phyloP scores from a whole-genome alignment of 2,113 vertebrate genomes.

The Boleophthalmus pectinirostris region DNA sequence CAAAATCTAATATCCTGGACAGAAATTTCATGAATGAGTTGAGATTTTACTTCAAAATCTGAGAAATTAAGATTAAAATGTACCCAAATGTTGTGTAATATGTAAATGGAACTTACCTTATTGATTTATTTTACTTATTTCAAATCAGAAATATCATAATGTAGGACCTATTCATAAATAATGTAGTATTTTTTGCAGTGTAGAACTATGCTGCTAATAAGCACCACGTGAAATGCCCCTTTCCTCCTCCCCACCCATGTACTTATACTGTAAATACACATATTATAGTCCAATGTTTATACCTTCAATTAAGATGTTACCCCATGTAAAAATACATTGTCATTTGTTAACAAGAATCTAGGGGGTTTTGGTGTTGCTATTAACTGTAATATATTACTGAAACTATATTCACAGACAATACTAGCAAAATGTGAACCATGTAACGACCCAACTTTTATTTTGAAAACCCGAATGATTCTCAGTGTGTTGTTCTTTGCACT shows the following conservation, averaged over 20 bases:
- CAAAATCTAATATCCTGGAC: not conserved
- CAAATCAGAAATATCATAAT: no score
- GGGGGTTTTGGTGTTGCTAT: conserved; percentile 56
- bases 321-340: conserved; percentile 39
- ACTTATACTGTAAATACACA: conserved; percentile 57
- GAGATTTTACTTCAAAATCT: not conserved
- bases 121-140: no score
- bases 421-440: conserved; percentile 66
- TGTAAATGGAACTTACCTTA: not conserved
- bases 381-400: conserved; percentile 60
- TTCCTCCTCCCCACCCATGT: conserved; percentile 26
- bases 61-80: not conserved
- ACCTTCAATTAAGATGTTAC: conserved; percentile 68
- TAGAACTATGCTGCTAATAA: conserved; percentile 13
- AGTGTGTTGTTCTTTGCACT: conserved; percentile 63
- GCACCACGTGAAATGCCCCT: conserved; percentile 39
- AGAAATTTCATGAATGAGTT: not conserved
- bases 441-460: conserved; percentile 48
- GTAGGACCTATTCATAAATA: no score
- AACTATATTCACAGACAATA: conserved; percentile 52
- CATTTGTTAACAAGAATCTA: conserved; percentile 52
- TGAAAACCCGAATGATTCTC: conserved; percentile 45
- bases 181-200: not conserved
- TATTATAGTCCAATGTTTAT: conserved; percentile 27
- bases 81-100: not conserved